Conservation (phyloP, 2,797 vertebrate species). For the Enteromius radiatus region DNA sequence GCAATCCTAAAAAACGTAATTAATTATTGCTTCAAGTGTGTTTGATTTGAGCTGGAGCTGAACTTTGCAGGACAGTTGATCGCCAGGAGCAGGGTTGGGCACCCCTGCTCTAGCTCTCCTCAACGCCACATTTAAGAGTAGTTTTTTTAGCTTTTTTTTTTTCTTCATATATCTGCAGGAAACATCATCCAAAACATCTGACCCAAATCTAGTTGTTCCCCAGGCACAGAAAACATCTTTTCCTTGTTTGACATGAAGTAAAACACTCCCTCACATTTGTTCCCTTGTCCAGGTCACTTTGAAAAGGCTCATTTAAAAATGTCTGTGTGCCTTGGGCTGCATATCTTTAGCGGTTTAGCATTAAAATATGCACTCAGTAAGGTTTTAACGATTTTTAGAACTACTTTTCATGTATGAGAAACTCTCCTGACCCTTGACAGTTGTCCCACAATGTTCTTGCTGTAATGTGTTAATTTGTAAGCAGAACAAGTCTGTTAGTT, state of each 20-base stretch:
- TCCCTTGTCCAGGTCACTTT: slow-evolving; percentile 6
- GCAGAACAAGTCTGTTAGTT: not conserved
- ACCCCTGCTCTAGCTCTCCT: too few relatives aligned
- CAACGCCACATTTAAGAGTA: not conserved
- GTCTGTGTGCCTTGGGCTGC: not conserved
- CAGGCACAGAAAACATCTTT: slow-evolving; percentile 40
- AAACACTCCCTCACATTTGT: slow-evolving; percentile 14
- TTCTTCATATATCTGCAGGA: slow-evolving; percentile 8
- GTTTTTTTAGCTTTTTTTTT: not conserved
- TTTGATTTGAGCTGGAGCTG: too few relatives aligned
- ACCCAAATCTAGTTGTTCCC: slow-evolving; percentile 44
- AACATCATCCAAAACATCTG: slow-evolving; percentile 43
- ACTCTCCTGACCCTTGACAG: not conserved
- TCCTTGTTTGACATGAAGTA: slow-evolving; percentile 45
- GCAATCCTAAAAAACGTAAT: too few relatives aligned
- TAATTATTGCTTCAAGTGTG: too few relatives aligned
- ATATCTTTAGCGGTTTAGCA: not conserved
- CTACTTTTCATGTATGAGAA: not conserved
- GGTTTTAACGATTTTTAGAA: slow-evolving; percentile 14
- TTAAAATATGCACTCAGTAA: slow-evolving; percentile 4
- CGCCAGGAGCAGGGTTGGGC: too few relatives aligned
- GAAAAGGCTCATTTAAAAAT: not conserved
- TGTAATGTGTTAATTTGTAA: slow-evolving; percentile 29
- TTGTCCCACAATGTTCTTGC: not conserved
- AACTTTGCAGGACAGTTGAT: too few relatives aligned